Base-by-base conservation (phyloP, 2,888 invertebrate species). In the Epinotia brunnichana region DNA sequence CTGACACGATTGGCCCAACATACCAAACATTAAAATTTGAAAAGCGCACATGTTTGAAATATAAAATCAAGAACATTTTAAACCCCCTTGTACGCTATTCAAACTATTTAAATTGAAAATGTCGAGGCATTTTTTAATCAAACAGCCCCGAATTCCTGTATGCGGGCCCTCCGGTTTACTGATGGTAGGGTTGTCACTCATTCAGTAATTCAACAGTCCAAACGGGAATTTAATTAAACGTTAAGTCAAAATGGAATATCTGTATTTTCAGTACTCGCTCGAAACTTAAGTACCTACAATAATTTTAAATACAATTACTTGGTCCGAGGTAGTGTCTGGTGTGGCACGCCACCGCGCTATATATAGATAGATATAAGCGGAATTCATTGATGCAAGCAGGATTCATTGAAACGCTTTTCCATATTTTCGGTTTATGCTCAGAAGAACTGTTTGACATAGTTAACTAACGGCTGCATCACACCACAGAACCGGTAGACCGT, bases 91-190 rank as follows among this genome's bases (percentile, higher is more conserved):
- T 19, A 48, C 9, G 48, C 44, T 29, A 70, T 72, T 67, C 61
- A 51, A 62, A 68, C 72, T 72, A 72, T 72, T 72, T 62, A 48
- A 72, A 68, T 68, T 72, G 62, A 51, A 72, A 72, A 72, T 67
- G 67, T 62, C 62, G 61, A 68, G 67, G 67, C 71, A 62, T 72
- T 72, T 70, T 72, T 72, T 72, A 68, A 72, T 72, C 72, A 64
- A 44, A 41, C 61, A 56, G 56, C 67, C 72, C 67, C 67, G 54
- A 29, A 71, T 71, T 71, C 71, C 66, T 44, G 17, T 62, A 73
- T 64, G 48, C 66, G 69, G 73, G 51, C 69, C 70, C 63, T 59
- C 53, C 24, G 15, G 19, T 56, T 15, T 13, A 10, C 21, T 9
- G 9, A 0, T 0, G 15, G 5, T 56, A 66, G 66, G 54, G 66